These are phyloP conservation scores for Chelonoidis abingdonii DNA, from an alignment of 2,113 vertebrate genomes.

Conservation along the genomic window DNA sequence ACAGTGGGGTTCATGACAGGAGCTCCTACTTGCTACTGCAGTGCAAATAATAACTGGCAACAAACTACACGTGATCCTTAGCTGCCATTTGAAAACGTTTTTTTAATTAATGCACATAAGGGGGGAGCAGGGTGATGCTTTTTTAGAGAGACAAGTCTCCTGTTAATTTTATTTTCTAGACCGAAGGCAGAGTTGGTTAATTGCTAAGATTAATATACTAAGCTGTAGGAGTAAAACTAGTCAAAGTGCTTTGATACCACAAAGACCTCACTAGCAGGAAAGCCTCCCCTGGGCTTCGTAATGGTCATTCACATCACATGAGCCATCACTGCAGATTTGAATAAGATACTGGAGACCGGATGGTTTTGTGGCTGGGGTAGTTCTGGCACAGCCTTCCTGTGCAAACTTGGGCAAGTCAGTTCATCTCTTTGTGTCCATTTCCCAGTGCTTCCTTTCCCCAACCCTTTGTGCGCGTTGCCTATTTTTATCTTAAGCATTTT, in stretches of 20 bases:
- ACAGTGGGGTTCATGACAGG: background rate
- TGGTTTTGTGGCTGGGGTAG: background rate
- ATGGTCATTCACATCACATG: background rate
- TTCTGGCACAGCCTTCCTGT: background rate
- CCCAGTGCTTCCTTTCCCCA: background rate
- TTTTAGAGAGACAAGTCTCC: background rate
- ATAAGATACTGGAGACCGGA: background rate
- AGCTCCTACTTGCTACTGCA: background rate
- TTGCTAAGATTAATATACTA: background rate
- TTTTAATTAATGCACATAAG: background rate
- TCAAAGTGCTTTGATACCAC: background rate
- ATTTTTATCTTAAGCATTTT: background rate
- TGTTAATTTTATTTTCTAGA: background rate
- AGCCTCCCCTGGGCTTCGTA: background rate
- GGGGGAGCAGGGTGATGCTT: background rate
- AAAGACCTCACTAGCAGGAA: background rate
- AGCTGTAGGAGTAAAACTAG: background rate
- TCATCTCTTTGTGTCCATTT: background rate
- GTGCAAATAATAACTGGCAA: background rate
- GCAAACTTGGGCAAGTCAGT: background rate
- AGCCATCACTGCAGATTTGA: background rate
- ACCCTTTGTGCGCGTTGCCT: background rate
- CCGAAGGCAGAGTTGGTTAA: background rate
- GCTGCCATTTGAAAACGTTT: background rate
- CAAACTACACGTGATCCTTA: background rate